Conservation (phyloP, 2,888 invertebrate genomes). For the Cyrtodaria siliqua region DNA sequence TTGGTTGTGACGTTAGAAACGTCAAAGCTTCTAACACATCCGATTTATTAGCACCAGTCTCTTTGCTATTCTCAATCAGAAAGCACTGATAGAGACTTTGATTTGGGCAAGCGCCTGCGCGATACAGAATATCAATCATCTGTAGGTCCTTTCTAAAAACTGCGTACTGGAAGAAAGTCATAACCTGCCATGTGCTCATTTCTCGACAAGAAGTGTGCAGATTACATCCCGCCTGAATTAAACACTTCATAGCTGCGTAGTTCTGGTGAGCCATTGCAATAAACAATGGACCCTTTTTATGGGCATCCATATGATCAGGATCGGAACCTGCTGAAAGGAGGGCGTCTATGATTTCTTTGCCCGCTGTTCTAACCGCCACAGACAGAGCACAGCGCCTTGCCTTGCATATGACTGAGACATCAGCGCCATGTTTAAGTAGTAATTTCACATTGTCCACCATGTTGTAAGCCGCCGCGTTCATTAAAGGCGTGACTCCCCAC, state of each 20-base stretch:
- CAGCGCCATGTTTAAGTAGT: conserved; percentile 48
- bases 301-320: conserved; percentile 52
- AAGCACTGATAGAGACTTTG: conserved; percentile 20
- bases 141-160: conserved; percentile 41
- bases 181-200: conserved; percentile 40
- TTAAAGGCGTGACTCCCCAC: conserved; percentile 50
- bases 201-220: conserved; percentile 33
- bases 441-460: conserved; percentile 41
- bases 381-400: conserved; percentile 41
- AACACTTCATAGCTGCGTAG: conserved; percentile 49
- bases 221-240: conserved; percentile 48
- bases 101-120: conserved; percentile 44
- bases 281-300: conserved; percentile 52
- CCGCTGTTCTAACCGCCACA: conserved; percentile 48
- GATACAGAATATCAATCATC: conserved; percentile 50
- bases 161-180: conserved; percentile 43
- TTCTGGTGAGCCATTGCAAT: conserved; percentile 51
- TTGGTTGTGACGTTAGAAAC: conserved; percentile 27
- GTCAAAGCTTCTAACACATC: conserved; percentile 37
- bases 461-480: conserved; percentile 47
- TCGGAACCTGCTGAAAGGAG: conserved; percentile 53
- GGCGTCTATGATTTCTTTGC: conserved; percentile 35
- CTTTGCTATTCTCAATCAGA: conserved; percentile 26
- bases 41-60: conserved; percentile 30
- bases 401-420: conserved; percentile 39